These are phyloP conservation scores for Trachops cirrhosus DNA, from an alignment of 2,797 vertebrate species.

Conservation along the genomic window DNA sequence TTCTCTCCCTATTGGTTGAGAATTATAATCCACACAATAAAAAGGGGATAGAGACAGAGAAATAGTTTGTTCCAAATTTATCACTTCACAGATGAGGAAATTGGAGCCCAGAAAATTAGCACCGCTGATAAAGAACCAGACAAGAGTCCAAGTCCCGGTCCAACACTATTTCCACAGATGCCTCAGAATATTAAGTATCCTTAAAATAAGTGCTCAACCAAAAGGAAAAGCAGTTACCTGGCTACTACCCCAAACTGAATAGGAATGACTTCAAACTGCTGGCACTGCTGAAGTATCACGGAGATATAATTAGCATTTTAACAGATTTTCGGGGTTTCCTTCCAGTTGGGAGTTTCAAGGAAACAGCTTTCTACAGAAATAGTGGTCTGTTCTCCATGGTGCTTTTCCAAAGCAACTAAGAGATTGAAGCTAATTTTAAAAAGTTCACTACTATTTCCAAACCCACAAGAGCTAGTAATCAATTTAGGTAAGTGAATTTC, in stretches of 20 bases:
- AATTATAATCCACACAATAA: not conserved
- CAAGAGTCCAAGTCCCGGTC: not conserved
- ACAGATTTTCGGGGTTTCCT: not conserved
- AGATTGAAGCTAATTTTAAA: slow-evolving; percentile 23
- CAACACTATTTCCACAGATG: not conserved
- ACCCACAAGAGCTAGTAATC: not conserved
- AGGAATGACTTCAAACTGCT: slow-evolving; percentile 14
- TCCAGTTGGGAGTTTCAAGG: not conserved
- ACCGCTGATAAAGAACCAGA: not conserved
- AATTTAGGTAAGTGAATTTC: not conserved
- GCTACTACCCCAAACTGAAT: not conserved
- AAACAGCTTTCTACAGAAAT: not conserved
- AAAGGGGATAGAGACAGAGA: not conserved
- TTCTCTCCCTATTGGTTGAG: not conserved
- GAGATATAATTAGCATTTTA: slow-evolving; percentile 8
- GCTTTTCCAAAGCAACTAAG: slow-evolving; percentile 5
- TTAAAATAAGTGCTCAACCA: not conserved
- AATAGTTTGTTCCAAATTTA: not conserved
- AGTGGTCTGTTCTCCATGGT: not conserved
- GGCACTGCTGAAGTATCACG: not conserved
- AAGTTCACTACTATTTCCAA: slow-evolving; percentile 45
- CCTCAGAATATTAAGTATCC: not conserved
- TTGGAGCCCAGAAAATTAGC: not conserved
- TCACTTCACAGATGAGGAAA: slow-evolving; percentile 9
- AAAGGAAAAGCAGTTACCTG: slow-evolving; percentile 7